Percentiles rank a stretch among this genome's conserved stretches.
Conservation (phyloP, 2,113 vertebrate genomes). For the Anthoscopus minutus region DNA sequence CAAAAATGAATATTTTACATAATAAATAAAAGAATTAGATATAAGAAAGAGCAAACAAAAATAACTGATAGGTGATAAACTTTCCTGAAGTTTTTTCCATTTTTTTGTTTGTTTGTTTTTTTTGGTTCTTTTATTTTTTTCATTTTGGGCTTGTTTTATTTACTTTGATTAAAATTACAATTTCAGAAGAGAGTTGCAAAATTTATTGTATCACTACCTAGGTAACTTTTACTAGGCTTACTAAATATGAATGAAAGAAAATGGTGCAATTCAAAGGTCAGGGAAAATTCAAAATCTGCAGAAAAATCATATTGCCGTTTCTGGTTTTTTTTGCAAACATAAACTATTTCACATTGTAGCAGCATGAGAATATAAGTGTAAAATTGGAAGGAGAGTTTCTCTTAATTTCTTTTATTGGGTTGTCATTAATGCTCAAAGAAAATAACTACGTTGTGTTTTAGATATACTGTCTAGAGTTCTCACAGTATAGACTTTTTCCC, state of each 20-base stretch:
- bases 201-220: neutral
- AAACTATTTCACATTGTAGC: neutral
- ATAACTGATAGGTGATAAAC: neutral
- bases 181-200: neutral
- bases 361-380: neutral
- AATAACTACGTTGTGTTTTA: neutral
- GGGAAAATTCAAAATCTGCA: neutral
- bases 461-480: neutral
- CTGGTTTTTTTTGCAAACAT: neutral
- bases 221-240: neutral
- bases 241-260: neutral
- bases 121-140: too few species aligned
- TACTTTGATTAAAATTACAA: neutral
- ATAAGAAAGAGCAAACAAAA: neutral
- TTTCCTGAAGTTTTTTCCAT: neutral
- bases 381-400: neutral
- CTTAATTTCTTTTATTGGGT: neutral
- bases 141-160: neutral
- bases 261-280: neutral
- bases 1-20: neutral
- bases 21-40: neutral
- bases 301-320: neutral
- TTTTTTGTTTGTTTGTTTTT: neutral
- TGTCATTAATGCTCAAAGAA: neutral
- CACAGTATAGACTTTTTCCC: neutral